Evolutionary conservation across 1,140 invertebrate species (phyloP).

Genomic region (Nasonia longicornis): DNA sequence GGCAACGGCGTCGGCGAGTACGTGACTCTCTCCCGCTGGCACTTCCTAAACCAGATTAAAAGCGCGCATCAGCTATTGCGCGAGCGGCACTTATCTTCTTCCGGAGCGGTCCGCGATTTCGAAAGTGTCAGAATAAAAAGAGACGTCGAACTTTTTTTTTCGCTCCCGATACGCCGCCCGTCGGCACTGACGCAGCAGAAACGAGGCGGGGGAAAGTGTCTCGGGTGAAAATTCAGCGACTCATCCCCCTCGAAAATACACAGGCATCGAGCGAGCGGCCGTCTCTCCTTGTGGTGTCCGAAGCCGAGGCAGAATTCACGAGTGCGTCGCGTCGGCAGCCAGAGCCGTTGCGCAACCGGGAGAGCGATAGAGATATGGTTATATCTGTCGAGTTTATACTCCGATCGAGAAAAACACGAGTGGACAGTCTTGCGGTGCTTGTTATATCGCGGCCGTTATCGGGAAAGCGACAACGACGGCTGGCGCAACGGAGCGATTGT

Average conservation of each 20-base stretch:
- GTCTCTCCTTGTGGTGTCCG: too few relatives aligned
- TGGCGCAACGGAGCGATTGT: neutral
- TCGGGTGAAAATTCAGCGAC: neutral
- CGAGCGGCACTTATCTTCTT: neutral
- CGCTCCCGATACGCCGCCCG: neutral
- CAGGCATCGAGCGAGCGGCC: too few relatives aligned
- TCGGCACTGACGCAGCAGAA: conserved; percentile 3
- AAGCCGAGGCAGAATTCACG: too few relatives aligned
- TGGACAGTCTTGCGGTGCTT: neutral
- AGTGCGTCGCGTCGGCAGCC: neutral
- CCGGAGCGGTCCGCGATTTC: neutral
- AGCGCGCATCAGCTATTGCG: neutral
- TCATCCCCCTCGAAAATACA: neutral
- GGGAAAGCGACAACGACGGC: neutral
- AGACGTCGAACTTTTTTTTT: neutral
- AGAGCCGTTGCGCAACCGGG: neutral
- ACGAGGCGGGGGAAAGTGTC: neutral
- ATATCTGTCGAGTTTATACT: neutral
- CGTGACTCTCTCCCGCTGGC: conserved; percentile 1
- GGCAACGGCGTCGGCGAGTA: neutral
- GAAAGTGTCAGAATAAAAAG: neutral
- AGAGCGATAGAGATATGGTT: neutral
- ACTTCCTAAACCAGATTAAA: conserved; percentile 1
- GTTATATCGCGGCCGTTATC: neutral
- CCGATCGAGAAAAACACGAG: neutral